A percentile compares a stretch with the other conserved stretches of the same genome.
phyloP scores from a whole-genome alignment of 2,113 vertebrate genomes.

The Pristiophorus japonicus region DNA sequence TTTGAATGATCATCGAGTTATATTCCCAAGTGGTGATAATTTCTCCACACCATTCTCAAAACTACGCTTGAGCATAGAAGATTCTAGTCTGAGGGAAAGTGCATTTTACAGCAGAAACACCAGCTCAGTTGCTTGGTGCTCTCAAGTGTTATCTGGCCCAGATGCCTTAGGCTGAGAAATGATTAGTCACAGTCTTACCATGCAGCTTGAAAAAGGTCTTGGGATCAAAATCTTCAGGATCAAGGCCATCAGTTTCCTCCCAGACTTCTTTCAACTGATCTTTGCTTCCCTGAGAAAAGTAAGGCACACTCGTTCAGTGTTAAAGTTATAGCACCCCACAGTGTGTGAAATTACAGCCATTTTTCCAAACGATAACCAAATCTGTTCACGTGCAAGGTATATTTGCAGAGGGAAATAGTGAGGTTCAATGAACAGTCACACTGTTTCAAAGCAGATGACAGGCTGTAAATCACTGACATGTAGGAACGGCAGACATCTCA shows the following conservation, averaged over 20 bases:
- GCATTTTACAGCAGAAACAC: too few species aligned
- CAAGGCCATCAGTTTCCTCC: slow-evolving; percentile 92
- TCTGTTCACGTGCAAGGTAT: not conserved
- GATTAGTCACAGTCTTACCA: slow-evolving; percentile 59
- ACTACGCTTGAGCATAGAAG: too few species aligned
- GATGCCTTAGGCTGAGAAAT: not conserved
- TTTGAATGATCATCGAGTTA: too few species aligned
- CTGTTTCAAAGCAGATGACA: not conserved
- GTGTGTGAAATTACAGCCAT: not conserved
- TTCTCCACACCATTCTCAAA: too few species aligned
- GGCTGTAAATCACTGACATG: not conserved
- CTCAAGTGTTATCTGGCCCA: not conserved
- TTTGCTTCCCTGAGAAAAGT: slow-evolving; percentile 78
- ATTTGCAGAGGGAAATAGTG: not conserved
- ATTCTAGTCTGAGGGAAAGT: too few species aligned
- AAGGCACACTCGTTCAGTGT: slow-evolving; percentile 3
- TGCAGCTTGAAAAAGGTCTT: slow-evolving; percentile 97
- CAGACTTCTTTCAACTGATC: slow-evolving; percentile 95
- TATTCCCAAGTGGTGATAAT: too few species aligned
- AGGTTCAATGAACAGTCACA: not conserved
- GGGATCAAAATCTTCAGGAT: slow-evolving; percentile 91
- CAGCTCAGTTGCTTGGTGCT: not conserved
- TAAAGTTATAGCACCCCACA: not conserved
- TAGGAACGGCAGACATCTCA: not conserved
- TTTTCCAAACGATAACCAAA: not conserved